Evolutionary conservation across 2,888 invertebrate genomes (phyloP).

Genomic region (Leptothorax acervorum): DNA sequence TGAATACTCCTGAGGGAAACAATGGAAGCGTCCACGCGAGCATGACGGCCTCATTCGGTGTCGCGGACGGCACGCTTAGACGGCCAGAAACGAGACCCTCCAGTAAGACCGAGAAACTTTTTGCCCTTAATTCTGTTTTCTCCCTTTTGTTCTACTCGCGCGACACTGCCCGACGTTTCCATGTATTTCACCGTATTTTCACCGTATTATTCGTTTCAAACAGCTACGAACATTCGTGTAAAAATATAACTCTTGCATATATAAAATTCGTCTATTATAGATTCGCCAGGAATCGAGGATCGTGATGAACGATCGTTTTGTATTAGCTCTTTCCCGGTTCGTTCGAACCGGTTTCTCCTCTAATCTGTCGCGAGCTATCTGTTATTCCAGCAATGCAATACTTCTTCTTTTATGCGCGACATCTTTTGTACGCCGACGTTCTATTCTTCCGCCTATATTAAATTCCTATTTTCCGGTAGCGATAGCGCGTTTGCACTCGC

Average conservation of each 20-base stretch:
- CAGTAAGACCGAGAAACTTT: slow-evolving; percentile 69
- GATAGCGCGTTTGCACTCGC: slow-evolving; percentile 20
- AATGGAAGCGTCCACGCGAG: slow-evolving; percentile 76
- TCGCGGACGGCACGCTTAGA: slow-evolving; percentile 73
- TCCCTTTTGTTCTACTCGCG: background rate
- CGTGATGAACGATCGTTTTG: slow-evolving; percentile 38
- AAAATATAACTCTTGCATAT: background rate
- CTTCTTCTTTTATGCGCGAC: slow-evolving; percentile 44
- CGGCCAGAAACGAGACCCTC: slow-evolving; percentile 70
- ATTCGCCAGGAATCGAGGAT: background rate
- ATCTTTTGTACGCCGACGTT: slow-evolving; percentile 24
- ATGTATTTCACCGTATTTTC: background rate
- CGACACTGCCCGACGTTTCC: background rate
- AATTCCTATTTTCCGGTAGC: slow-evolving; percentile 48
- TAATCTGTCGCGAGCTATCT: slow-evolving; percentile 30
- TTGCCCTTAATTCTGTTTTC: background rate
- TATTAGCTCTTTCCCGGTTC: slow-evolving; percentile 12
- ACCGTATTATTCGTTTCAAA: background rate
- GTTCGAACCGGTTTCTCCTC: slow-evolving; percentile 3
- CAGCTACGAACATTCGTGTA: background rate
- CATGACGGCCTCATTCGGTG: slow-evolving; percentile 75
- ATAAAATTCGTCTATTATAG: background rate
- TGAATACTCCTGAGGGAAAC: slow-evolving; percentile 73
- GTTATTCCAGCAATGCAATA: slow-evolving; percentile 49
- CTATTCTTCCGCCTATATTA: slow-evolving; percentile 49